phyloP scores from a whole-genome alignment of 2,113 vertebrate genomes.

The Romanogobio albipinnatus region DNA sequence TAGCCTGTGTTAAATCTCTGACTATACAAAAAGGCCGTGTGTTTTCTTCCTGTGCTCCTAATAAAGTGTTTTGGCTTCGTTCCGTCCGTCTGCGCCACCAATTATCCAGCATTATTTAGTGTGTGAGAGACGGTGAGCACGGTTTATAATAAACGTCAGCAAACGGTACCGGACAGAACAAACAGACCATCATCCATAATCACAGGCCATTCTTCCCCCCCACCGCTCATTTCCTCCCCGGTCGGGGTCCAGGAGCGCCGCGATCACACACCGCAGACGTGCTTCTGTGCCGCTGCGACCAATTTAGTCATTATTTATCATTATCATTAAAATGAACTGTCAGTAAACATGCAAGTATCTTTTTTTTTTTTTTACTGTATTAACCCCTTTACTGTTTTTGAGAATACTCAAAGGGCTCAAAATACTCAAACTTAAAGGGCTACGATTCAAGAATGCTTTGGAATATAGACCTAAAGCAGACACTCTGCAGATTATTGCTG shows the following conservation, averaged over 20 bases:
- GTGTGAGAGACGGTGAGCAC: not conserved
- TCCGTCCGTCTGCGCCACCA: not conserved
- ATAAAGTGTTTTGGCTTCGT: not conserved
- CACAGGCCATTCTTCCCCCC: not conserved
- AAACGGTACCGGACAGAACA: not conserved
- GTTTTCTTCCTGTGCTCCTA: constrained; percentile 15
- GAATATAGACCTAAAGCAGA: too few species aligned
- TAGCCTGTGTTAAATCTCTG: not conserved
- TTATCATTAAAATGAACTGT: not conserved
- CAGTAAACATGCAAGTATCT: not conserved
- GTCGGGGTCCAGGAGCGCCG: not conserved
- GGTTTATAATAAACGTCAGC: not conserved
- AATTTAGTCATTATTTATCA: not conserved
- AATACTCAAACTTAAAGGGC: too few species aligned
- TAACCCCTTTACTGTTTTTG: not conserved
- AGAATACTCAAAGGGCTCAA: too few species aligned
- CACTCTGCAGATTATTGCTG: too few species aligned
- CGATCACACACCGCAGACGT: not conserved
- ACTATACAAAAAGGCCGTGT: not conserved
- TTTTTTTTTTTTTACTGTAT: not conserved
- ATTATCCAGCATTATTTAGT: not conserved
- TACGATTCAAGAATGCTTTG: too few species aligned
- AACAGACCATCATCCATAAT: not conserved
- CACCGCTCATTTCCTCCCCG: not conserved
- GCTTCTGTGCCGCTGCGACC: not conserved